Evolutionary conservation across 2,113 vertebrate species (phyloP), one percentile per base, ranked within the genome.

Genomic region (Corythaixoides concolor): DNA sequence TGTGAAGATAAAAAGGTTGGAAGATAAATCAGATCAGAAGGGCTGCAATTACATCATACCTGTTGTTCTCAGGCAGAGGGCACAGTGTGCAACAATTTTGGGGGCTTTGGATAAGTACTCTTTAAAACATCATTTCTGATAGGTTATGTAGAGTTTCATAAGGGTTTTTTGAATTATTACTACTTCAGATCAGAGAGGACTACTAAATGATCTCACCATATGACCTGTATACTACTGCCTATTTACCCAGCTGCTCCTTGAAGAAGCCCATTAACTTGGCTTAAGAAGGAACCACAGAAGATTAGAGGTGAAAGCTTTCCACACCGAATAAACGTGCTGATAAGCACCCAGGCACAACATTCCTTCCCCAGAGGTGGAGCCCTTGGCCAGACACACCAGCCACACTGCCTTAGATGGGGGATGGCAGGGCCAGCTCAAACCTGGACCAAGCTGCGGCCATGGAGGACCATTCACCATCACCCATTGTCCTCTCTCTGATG

Each of bases 281-380:
- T n/a, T 22, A 35, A 85, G 62, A n/a, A 50, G 4, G 26, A 83
- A 33, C 4, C 47, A 20, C 33, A 39, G 32, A 39, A 35, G 33
- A 20, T 14, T 11, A 50, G 41, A 28, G 4, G 43, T 7, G 6
- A 74, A 72, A 55, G 49, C 24, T 74, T 74, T 73, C 41, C 20
- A n/a, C 1, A 0, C 23, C 15, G 0, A 59, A 53, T 12, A 33
- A 53, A 64, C 0, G 0, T 23, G 27, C 56, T 33, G 30, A 90
- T 47, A 20, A 12, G 41, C 43, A 63, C 62, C 41, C 0, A 1
- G 30, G 33, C 58, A 64, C 1, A 1, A 47, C 15, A 7, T 20
- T 39, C 43, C 56, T 64, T 39, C 24, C 22, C 35, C 43, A 24
- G 24, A 52, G 15, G 15, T 10, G 8, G 15, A 37, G 19, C 23